phyloP scores from a whole-genome alignment of 2,113 vertebrate genomes.

The Pollachius pollachius region DNA sequence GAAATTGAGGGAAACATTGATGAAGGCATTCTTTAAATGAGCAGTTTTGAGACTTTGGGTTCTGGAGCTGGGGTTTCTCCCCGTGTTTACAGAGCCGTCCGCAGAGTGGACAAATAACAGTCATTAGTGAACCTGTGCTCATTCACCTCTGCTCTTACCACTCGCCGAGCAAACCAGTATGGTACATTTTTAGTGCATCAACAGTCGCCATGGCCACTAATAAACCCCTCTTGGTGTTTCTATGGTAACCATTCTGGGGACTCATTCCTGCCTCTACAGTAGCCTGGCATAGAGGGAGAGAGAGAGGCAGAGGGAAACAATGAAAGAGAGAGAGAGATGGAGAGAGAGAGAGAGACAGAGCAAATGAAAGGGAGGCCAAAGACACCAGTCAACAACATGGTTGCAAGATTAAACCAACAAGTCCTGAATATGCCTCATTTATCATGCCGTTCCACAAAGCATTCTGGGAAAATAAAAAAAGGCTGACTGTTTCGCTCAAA shows the following conservation, averaged over 20 bases:
- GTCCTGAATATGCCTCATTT: slow-evolving; percentile 46
- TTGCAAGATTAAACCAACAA: slow-evolving; percentile 63
- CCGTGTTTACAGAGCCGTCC: not conserved
- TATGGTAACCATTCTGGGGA: slow-evolving; percentile 67
- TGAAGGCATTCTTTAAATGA: not conserved
- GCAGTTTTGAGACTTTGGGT: not conserved
- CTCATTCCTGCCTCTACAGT: slow-evolving; percentile 57
- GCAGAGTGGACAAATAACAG: slow-evolving; percentile 7
- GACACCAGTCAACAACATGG: slow-evolving; percentile 64
- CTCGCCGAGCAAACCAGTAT: slow-evolving; percentile 31
- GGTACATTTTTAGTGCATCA: slow-evolving; percentile 53
- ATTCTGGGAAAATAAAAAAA: slow-evolving; percentile 41
- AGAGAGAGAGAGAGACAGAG: not conserved
- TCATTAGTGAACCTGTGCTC: not conserved
- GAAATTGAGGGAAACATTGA: slow-evolving; percentile 7
- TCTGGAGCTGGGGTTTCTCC: not conserved
- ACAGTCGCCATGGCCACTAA: slow-evolving; percentile 62
- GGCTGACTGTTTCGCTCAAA: not conserved
- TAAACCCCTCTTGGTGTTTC: slow-evolving; percentile 67
- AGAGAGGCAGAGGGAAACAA: slow-evolving; percentile 26
- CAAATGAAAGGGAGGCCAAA: not conserved
- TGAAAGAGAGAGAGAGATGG: slow-evolving; percentile 24
- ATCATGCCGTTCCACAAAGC: slow-evolving; percentile 56
- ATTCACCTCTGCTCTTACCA: not conserved
- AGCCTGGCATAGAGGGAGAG: slow-evolving; percentile 50